Percentiles rank a stretch among this genome's conserved stretches.
Conservation (phyloP, 2,888 invertebrate species). For the Brachylomia viminalis region DNA sequence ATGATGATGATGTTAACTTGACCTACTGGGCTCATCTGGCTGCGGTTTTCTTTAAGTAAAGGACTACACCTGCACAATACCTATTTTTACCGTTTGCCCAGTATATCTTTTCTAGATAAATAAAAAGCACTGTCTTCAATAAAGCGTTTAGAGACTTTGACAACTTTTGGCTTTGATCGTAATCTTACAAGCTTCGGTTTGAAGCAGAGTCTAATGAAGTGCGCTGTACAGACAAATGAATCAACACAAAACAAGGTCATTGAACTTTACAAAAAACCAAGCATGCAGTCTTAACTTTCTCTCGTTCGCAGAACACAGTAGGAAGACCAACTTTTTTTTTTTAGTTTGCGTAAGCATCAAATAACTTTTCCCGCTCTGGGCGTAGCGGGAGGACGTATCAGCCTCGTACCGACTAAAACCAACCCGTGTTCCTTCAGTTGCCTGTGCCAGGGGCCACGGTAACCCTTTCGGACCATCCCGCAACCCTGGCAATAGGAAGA, state of each 20-base stretch:
- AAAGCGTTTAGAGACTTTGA: no score
- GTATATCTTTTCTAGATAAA: no score
- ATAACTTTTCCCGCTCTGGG: no score
- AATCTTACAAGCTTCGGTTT: not conserved
- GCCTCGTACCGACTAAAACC: no score
- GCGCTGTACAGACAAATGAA: not conserved
- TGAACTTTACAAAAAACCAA: constrained; percentile 42
- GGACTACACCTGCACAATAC: not conserved
- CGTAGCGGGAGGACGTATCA: no score
- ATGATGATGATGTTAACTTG: no score
- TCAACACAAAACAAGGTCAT: constrained; percentile 16
- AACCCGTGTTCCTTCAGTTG: no score
- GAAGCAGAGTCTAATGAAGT: not conserved
- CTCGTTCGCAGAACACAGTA: constrained; percentile 37
- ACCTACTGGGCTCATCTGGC: no score
- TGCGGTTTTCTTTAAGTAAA: no score
- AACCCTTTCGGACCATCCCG: no score
- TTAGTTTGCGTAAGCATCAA: no score
- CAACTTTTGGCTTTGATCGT: not conserved
- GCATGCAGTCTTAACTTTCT: constrained; percentile 46
- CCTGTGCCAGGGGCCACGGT: no score
- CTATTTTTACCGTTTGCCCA: not conserved
- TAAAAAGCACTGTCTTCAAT: not conserved
- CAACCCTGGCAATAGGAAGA: constrained; percentile 1
- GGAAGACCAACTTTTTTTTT: not conserved